A percentile compares a stretch with the other conserved stretches of the same genome.
These are phyloP conservation scores for Papilio gigon DNA, from an alignment of 2,888 invertebrate species.

Conservation along the genomic window DNA sequence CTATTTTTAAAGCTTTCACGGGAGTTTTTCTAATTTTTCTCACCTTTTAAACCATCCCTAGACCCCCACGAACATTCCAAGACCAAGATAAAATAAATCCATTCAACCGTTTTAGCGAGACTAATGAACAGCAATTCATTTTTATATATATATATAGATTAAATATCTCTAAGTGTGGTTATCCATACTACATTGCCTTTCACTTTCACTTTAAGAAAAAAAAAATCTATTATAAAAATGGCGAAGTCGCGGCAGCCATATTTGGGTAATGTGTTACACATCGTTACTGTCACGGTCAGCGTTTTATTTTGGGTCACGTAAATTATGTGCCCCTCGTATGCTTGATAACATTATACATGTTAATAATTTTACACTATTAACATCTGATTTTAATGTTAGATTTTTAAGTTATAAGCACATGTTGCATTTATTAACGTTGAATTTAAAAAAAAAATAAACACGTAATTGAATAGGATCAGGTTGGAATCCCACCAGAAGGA, in stretches of 20 bases:
- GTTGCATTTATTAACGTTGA: not conserved
- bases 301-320: constrained; percentile 30
- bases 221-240: constrained; percentile 12
- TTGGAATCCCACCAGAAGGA: not conserved
- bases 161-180: too few relatives aligned
- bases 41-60: too few relatives aligned
- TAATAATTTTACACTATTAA: not conserved
- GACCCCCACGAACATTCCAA: too few relatives aligned
- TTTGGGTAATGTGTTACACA: constrained; percentile 21
- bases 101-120: too few relatives aligned
- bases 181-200: not conserved
- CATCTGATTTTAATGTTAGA: not conserved
- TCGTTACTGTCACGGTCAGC: constrained; percentile 23
- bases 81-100: too few relatives aligned
- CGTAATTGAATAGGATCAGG: not conserved
- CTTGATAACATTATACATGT: constrained; percentile 3
- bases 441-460: not conserved
- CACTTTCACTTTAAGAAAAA: constrained; percentile 29
- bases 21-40: too few relatives aligned
- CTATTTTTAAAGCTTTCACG: too few relatives aligned
- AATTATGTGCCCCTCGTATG: not conserved
- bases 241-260: not conserved
- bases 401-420: not conserved
- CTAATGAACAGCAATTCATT: too few relatives aligned
- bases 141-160: too few relatives aligned